Evolutionary conservation across 2,113 vertebrate genomes (phyloP), one percentile per base, ranked within the genome.

Genomic region (Emydocephalus ijimae): DNA sequence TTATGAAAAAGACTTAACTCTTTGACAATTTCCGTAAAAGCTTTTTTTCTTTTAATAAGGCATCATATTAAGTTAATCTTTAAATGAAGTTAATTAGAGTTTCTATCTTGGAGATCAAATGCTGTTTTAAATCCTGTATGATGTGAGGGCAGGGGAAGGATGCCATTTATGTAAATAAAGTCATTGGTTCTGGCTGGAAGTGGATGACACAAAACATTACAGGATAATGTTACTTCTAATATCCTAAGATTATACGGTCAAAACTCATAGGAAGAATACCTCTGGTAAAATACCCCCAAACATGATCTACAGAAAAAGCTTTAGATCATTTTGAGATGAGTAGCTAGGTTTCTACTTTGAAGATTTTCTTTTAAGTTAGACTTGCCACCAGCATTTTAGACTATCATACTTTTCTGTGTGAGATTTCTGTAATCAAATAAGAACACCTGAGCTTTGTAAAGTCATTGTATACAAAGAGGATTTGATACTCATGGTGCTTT

Each of bases 21-120:
- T 56, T 88, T 96, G 97, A 96, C 96, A 97, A 92, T 94, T 94
- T 95, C 90, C 89, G 88, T 94, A 95, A 95, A 93, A 95, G 94
- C 92, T 93, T 94, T 90, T 54, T 34, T 50, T 89, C 92, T 95
- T 96, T 92, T 93, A 93, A 94, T 94, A 92, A 96, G 91, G 57
- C 94, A 96, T 96, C 95, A 92, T 56, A 89, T 54, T 59, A 91
- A 92, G 95, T 95, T 97, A 95, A 96, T 96, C 94, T 96, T 96
- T 95, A 96, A 96, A 95, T 96, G 90, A 87, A 97, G 94, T 88
- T 94, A 96, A 96, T 96, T 94, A 95, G 52, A 0, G 0, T 89
- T 94, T 96, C 95, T 96, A 90, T 95, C 95, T 96, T 45, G 90
- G 92, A 95, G 93, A 96, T 95, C 96, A 95, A 96, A 95, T 91